Percentiles rank a stretch among this genome's conserved stretches.
Conservation (phyloP, 2,888 invertebrate species). For the Caenorhabditis sp. region DNA sequence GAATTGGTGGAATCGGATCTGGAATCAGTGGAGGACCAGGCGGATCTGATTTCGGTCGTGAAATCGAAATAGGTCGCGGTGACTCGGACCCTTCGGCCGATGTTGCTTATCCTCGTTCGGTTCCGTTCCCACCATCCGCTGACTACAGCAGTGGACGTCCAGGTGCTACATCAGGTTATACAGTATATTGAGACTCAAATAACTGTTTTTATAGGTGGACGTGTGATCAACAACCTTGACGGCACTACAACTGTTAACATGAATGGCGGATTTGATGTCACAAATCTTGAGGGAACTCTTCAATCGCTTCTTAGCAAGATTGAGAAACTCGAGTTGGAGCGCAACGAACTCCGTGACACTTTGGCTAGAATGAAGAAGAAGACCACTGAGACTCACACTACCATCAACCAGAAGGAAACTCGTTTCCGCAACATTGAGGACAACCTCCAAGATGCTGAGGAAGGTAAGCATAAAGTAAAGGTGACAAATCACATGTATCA, state of each 20-base stretch:
- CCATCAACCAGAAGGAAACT: constrained; percentile 79
- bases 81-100: constrained; percentile 62
- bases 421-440: constrained; percentile 81
- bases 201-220: constrained; percentile 45
- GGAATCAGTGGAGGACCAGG: constrained; percentile 70
- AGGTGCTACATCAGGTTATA: constrained; percentile 53
- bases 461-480: constrained; percentile 66
- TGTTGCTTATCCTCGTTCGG: constrained; percentile 74
- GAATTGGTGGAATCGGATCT: constrained; percentile 55
- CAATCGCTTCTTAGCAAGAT: constrained; percentile 78
- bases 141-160: constrained; percentile 66
- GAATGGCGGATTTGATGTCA: constrained; percentile 74
- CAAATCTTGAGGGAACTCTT: constrained; percentile 78
- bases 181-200: not conserved
- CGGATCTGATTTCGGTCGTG: constrained; percentile 69
- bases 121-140: constrained; percentile 76
- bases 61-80: constrained; percentile 70
- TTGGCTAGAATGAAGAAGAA: constrained; percentile 81
- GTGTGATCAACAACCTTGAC: constrained; percentile 62
- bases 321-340: constrained; percentile 80
- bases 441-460: constrained; percentile 79
- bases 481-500: not conserved
- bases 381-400: constrained; percentile 80
- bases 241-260: constrained; percentile 73
- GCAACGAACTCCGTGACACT: constrained; percentile 81